Base-by-base conservation (phyloP, 2,797 vertebrate species). In the Ptychadena robeensis region DNA sequence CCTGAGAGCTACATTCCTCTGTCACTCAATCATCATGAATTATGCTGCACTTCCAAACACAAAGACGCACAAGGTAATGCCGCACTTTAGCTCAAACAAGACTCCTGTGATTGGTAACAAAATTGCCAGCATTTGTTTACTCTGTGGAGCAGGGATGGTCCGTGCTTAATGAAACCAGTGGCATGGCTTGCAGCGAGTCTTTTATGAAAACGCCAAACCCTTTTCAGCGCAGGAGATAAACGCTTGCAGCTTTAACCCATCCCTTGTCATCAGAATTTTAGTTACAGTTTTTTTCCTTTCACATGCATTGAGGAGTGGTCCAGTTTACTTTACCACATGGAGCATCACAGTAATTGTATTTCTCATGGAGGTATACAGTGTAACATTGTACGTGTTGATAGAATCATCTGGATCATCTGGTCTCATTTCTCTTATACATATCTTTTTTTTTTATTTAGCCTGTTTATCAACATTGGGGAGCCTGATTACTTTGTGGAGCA, bases 1-100 rank as follows among this genome's bases (percentile, higher is more conserved):
- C 48, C 77, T 66, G 66, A 80, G 72, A 31, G 10, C 78, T 59
- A 65, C 78, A 85, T 85, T 85, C 83, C 83, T 70, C 65, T 85
- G 83, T 85, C 83, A 85, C 34, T 85, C 83, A 85, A 74, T 85
- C 83, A 81, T 70, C 70, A 37, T 75, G 71, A 85, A 80, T 85
- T 63, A 69, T 69, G 31, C 70, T 61, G 70, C 82, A 69, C 82
- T 84, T 68, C 71, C 71, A 68, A 80, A 80, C 70, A 80, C 70
- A 74, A 18, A 69, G 70, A 69, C 18, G 28, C 77, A 73, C 48
- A 40, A 64, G 15, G 77, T 38, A 82, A 76, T 73, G 27, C 66
- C 10, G 64, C 66, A 31, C 78, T 81, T 81, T 72, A 76, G 35
- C 38, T 71, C 74, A 48, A 70, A 44, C 67, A 61, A 38, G 69